Base-by-base conservation (phyloP, 53 echinoderm and acorn worm genomes). In the Glandiceps talaboti region DNA sequence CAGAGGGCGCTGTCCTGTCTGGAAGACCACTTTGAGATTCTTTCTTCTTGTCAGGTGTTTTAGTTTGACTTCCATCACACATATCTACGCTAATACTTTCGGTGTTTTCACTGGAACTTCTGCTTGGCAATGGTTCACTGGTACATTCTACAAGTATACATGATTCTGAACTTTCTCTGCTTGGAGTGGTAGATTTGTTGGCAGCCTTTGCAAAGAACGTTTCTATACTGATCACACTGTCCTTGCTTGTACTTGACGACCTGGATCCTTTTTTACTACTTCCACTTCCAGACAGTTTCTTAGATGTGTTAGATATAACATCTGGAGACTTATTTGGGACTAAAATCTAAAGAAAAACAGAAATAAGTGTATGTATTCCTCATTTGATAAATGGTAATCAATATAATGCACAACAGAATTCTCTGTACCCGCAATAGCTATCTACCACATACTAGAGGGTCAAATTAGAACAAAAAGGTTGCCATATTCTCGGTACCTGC, bases 61-160 rank as follows among this genome's bases (percentile, higher is more conserved):
- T 75, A 1, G 32, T 28, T 28, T 74, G 77, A 26, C 75, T 30
- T n/a, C 73, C 30, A 28, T 82, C 82, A 32, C 79, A 79, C n/a
- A 73, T 33, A 29, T 72, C 76, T 29, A 79, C 77, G 26, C 75
- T 32, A 31, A 30, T 77, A 14, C 74, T 81, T 74, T 82, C 82
- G 14, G 78, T 75, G 27, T 32, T 76, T 0, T 72, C 30, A 76
- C 86, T 81, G 28, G 82, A 82, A 32, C 78, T 79, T 14, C 76
- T 83, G 75, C 87, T 79, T 1, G 87, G 83, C 27, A 79, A 76
- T 31, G 80, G 85, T 31, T 85, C 79, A 30, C 75, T 33, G 76
- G 33, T 74, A 20, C 20, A 45, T 6, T 45, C 64, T 45, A 20
- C 64, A 20, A 45, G 20, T 6, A 20, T 20, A 45, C 64, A 45